Base-by-base conservation (phyloP, 2,113 vertebrate genomes). In the Hydropotes inermis region DNA sequence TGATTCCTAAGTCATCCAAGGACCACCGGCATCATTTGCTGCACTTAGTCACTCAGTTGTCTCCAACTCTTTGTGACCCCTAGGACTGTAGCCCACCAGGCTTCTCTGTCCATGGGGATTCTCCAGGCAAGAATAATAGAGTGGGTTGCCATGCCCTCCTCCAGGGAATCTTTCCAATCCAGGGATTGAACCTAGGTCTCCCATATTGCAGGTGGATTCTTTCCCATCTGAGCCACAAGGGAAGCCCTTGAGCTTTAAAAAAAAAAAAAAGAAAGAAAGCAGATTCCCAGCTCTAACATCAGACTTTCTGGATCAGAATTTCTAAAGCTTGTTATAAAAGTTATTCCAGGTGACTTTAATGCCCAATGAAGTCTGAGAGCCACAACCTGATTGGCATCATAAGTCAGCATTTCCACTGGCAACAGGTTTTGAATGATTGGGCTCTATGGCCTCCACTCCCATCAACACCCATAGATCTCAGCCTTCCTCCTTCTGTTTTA, bases 381-480 rank as follows among this genome's bases (percentile, higher is more conserved):
- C 14, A 39, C 33, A 43, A 25, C 15, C 64, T 16, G 43, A 12
- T 14, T 16, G 0, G 16, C 12, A 4, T 7, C 1, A 16, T 10
- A 45, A 21, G 30, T 45, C 28, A 27, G 3, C 16, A 23, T 30
- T 70, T 58, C 74, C 7, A 0, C 21, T 1, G 12, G 83, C 19
- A 16, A 3, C 4, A 19, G 81, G 33, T n/a, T 74, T 61, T 28
- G 7, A 9, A 7, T 1, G 39, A n/a, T 0, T 3, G 15, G 21
- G 11, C 23, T 15, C 13, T 6, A 1, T 9, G 3, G 17, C 39
- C 55, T 47, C 15, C 9, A 1, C 25, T 1, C 5, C 33, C 17
- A 5, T 1, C n/a, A 36, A 7, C 21, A 7, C 13, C 36, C 58
- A 2, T 4, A 5, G 30, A 23, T 21, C 33, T 5, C 19, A 7